Percentiles rank a stretch among this genome's conserved stretches.
Conservation (phyloP, 2,888 invertebrate species). For the Campaea margaritaria region DNA sequence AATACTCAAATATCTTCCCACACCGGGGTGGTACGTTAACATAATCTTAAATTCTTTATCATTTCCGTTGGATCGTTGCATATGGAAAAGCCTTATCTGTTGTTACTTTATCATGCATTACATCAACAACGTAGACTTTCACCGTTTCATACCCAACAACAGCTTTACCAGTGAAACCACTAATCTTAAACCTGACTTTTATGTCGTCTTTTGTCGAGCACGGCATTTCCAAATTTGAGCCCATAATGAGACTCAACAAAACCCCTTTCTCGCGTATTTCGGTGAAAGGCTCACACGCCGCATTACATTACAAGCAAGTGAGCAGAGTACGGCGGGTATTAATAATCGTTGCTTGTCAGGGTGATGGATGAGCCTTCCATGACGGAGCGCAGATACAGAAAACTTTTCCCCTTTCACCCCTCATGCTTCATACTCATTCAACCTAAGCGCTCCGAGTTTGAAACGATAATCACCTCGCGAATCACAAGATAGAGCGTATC, state of each 20-base stretch:
- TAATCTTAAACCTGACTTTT: conserved; percentile 6
- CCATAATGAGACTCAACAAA: conserved; percentile 39
- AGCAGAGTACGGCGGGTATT: conserved; percentile 54
- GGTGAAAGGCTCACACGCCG: conserved; percentile 57
- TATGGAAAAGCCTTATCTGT: no score
- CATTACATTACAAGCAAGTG: conserved; percentile 59
- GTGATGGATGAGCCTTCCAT: conserved; percentile 74
- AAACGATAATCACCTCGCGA: conserved; percentile 32
- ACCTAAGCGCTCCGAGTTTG: conserved; percentile 15
- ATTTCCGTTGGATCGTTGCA: no score
- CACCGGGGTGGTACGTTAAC: no score
- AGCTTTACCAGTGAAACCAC: conserved; percentile 1
- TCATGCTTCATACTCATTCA: conserved; percentile 38
- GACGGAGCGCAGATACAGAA: conserved; percentile 67
- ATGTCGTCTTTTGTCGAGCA: conserved; percentile 22
- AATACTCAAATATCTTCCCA: background rate
- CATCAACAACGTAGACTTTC: background rate
- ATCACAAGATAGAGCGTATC: conserved; percentile 8
- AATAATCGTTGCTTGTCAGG: conserved; percentile 73
- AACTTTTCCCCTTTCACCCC: conserved; percentile 51
- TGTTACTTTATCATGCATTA: background rate
- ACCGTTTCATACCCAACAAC: background rate
- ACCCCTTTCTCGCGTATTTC: conserved; percentile 51
- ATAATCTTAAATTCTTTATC: no score
- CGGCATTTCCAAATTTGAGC: conserved; percentile 25